phyloP scores from a whole-genome alignment of 2,113 vertebrate species.

The Cavia porcellus region DNA sequence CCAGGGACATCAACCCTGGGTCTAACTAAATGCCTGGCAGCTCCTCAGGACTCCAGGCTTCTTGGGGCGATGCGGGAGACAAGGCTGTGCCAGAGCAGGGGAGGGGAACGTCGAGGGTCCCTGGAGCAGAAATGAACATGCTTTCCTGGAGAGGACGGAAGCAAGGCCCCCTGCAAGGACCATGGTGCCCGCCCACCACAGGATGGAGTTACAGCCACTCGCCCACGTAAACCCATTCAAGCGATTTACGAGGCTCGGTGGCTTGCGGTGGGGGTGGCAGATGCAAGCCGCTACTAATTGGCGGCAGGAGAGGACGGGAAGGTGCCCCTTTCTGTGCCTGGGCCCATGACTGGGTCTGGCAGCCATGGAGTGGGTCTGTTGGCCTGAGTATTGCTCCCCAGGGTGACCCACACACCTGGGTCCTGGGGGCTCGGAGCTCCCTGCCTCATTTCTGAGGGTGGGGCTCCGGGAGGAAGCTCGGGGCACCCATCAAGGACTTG shows the following conservation, averaged over 20 bases:
- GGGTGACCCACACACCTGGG: background rate
- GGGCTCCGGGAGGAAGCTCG: fast-evolving
- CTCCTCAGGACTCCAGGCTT: background rate
- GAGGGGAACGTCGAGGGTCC: fast-evolving
- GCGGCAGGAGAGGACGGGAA: background rate
- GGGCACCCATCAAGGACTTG: fast-evolving
- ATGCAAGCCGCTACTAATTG: background rate
- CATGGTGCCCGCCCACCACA: fast-evolving
- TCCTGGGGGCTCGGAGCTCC: fast-evolving
- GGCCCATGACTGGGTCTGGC: background rate
- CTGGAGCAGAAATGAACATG: background rate
- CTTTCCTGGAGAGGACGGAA: background rate
- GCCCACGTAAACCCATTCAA: conserved; percentile 56
- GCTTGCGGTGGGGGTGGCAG: background rate
- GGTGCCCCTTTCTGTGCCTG: background rate
- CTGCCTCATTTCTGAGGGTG: fast-evolving
- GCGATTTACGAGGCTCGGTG: conserved; percentile 57
- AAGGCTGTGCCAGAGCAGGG: fast-evolving
- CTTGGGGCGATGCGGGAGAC: background rate
- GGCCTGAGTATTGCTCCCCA: fast-evolving
- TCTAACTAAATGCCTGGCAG: background rate
- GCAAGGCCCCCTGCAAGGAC: background rate
- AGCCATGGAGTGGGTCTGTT: fast-evolving
- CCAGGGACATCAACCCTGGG: background rate
- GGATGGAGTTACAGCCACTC: background rate